These are phyloP conservation scores for Aradophagus sp. DNA, from an alignment of 1,140 invertebrate species.

Conservation along the genomic window DNA sequence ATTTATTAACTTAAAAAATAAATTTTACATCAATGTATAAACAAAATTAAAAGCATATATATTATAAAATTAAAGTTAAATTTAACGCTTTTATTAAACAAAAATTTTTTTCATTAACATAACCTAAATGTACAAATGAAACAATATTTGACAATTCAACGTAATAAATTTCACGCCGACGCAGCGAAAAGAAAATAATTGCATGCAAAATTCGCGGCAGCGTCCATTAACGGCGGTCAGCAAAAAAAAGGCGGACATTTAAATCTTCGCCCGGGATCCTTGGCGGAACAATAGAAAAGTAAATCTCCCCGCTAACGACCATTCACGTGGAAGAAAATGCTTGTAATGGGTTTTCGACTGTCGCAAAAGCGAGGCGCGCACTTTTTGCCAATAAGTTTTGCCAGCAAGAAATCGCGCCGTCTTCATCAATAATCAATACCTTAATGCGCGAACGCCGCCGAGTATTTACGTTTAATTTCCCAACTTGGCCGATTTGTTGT, in stretches of 20 bases:
- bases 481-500: slow-evolving; percentile 25
- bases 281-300: slow-evolving; percentile 47
- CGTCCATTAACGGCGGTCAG: slow-evolving; percentile 18
- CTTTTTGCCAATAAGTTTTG: slow-evolving; percentile 35
- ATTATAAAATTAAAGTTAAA: too few species aligned
- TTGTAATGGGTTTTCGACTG: slow-evolving; percentile 42
- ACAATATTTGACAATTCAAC: too few species aligned
- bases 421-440: slow-evolving; percentile 48
- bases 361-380: too few species aligned
- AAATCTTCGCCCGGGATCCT: slow-evolving; percentile 31
- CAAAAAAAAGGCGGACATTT: slow-evolving; percentile 29
- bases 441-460: slow-evolving; percentile 29
- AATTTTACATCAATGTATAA: too few species aligned
- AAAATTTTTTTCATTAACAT: too few species aligned
- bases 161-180: too few species aligned
- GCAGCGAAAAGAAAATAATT: too few species aligned
- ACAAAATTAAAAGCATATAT: too few species aligned
- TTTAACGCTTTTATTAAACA: too few species aligned
- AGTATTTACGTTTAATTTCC: slow-evolving; percentile 37
- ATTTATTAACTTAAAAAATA: too few species aligned
- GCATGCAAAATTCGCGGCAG: slow-evolving; percentile 8
- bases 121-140: too few species aligned
- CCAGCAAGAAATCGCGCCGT: slow-evolving; percentile 36
- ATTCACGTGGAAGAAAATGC: slow-evolving; percentile 43
- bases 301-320: slow-evolving; percentile 46